These are phyloP conservation scores for Parnassius glacialis DNA, from an alignment of 2,888 invertebrate species.

Conservation along the genomic window DNA sequence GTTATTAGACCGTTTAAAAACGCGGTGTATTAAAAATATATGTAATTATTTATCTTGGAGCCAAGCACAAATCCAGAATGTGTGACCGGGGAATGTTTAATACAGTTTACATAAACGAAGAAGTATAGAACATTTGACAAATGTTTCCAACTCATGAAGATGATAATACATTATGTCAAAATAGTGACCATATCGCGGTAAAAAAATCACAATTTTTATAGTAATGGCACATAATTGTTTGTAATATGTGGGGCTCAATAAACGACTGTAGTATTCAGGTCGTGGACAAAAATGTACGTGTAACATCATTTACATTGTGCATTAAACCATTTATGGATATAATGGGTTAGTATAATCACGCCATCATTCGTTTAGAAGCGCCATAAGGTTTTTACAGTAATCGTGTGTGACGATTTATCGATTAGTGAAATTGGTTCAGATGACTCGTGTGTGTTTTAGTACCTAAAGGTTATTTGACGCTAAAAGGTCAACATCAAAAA, in stretches of 20 bases:
- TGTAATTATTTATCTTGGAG: no score
- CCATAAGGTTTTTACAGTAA: conserved; percentile 1
- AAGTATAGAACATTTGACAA: no score
- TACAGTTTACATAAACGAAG: no score
- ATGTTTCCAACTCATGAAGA: no score
- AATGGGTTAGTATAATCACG: conserved; percentile 1
- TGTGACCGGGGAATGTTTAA: no score
- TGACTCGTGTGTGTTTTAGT: neutral
- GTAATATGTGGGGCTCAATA: neutral
- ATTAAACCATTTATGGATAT: conserved; percentile 3
- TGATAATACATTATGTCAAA: no score
- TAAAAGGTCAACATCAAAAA: neutral
- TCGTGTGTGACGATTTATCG: conserved; percentile 2
- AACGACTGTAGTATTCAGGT: neutral
- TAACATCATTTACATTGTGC: conserved; percentile 3
- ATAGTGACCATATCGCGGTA: no score
- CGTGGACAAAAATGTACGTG: neutral
- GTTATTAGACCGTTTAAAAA: no score
- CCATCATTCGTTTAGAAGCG: neutral
- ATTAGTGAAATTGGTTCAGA: neutral
- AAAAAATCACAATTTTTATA: no score
- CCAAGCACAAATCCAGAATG: no score
- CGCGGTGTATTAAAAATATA: no score
- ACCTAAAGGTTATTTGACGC: neutral
- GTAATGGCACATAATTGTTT: neutral